Evolutionary conservation across 2,797 vertebrate species (phyloP).

Genomic region (Galago senegalensis): DNA sequence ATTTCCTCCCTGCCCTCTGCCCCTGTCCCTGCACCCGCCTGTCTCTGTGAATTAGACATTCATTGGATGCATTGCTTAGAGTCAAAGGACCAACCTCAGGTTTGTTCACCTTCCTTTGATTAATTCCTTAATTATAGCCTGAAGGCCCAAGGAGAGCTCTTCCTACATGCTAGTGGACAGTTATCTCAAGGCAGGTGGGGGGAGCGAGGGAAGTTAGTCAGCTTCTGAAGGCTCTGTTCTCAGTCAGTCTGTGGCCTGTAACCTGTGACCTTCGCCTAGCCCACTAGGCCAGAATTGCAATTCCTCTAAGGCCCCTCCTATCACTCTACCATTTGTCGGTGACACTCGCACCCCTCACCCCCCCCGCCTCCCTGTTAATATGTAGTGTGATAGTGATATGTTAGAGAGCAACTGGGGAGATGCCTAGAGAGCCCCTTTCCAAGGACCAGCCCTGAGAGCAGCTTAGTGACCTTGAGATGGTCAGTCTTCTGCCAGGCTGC

Average conservation of each 20-base stretch:
- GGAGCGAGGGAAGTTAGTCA: not conserved
- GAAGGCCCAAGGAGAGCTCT: not conserved
- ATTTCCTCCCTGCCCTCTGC: not conserved
- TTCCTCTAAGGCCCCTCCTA: not conserved
- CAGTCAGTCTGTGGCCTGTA: not conserved
- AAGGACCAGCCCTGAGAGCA: not conserved
- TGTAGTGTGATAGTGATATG: not conserved
- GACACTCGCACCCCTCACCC: not conserved
- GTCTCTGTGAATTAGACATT: fast-evolving
- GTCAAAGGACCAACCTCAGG: not conserved
- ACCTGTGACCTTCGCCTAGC: not conserved
- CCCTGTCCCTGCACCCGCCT: fast-evolving
- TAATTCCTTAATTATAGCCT: not conserved
- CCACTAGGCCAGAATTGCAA: not conserved
- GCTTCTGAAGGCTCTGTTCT: not conserved
- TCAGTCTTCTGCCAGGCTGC: not conserved
- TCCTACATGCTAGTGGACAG: too few species aligned
- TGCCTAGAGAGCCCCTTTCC: not conserved
- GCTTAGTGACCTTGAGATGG: not conserved
- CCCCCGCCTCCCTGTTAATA: not conserved
- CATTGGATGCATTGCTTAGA: not conserved
- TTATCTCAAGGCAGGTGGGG: not conserved
- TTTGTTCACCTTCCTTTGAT: not conserved
- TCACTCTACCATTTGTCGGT: not conserved
- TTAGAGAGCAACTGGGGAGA: not conserved